Evolutionary conservation across 2,113 vertebrate genomes (phyloP).

Genomic region (Lampris incognitus): DNA sequence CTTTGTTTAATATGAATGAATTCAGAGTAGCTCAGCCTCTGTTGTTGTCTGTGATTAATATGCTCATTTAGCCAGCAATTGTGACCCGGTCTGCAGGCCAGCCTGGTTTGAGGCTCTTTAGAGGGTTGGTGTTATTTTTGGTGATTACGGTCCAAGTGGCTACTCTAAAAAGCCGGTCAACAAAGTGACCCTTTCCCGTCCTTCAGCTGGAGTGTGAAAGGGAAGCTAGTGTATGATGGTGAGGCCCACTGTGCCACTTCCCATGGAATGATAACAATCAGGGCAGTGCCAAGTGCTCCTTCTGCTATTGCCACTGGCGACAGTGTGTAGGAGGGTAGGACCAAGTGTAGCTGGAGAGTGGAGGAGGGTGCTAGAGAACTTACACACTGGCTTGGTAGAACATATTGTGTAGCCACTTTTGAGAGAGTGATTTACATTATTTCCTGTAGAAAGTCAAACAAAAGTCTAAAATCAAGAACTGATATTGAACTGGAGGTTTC

Average conservation of each 20-base stretch:
- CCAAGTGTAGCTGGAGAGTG: neutral
- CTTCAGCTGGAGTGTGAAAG: constrained; percentile 76
- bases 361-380: constrained; percentile 21
- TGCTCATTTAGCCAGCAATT: constrained; percentile 63
- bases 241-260: constrained; percentile 64
- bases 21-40: constrained; percentile 49
- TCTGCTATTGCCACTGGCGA: constrained; percentile 33
- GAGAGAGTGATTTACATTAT: neutral
- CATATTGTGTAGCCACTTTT: neutral
- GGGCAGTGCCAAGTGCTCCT: constrained; percentile 49
- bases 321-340: neutral
- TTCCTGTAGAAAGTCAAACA: neutral
- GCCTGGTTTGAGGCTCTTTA: constrained; percentile 71
- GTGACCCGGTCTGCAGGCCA: constrained; percentile 59
- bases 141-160: constrained; percentile 83
- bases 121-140: constrained; percentile 83
- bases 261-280: constrained; percentile 46
- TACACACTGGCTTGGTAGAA: constrained; percentile 28
- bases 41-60: constrained; percentile 65
- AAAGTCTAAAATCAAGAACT: neutral
- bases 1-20: constrained; percentile 55
- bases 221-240: constrained; percentile 55
- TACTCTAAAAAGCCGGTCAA: constrained; percentile 80
- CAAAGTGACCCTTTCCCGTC: constrained; percentile 74
- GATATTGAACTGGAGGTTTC: neutral